Conservation (phyloP, 1,140 invertebrate genomes). For the Anastrepha ludens region DNA sequence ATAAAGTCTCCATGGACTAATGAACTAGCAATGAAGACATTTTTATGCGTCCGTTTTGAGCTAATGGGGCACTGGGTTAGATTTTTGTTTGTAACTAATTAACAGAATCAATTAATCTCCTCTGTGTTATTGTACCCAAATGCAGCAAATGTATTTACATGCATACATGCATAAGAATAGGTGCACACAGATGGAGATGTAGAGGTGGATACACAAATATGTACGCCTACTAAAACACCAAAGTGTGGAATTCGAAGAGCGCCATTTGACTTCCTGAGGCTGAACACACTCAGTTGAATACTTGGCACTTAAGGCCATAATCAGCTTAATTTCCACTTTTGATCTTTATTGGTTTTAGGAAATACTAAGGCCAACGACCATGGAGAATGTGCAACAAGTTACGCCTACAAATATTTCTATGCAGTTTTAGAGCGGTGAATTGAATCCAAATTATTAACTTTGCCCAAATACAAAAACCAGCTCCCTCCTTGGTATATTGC, state of each 20-base stretch:
- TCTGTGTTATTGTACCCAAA: background rate
- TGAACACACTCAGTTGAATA: background rate
- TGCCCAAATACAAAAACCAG: too few relatives aligned
- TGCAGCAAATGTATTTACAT: background rate
- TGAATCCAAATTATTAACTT: too few relatives aligned
- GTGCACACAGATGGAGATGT: too few relatives aligned
- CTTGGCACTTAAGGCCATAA: background rate
- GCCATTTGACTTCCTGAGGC: background rate
- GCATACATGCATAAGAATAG: background rate
- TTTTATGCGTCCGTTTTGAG: background rate
- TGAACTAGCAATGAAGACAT: background rate
- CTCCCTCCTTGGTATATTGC: too few relatives aligned
- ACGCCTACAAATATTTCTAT: too few relatives aligned
- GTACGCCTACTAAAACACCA: too few relatives aligned
- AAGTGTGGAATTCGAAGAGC: background rate
- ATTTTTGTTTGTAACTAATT: background rate
- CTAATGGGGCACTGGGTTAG: background rate
- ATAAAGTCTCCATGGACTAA: background rate
- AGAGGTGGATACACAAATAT: too few relatives aligned
- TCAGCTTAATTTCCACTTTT: background rate
- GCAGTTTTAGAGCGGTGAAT: too few relatives aligned
- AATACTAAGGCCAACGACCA: background rate
- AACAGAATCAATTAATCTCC: slow-evolving; percentile 28
- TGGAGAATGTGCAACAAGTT: background rate
- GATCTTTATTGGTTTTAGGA: background rate